phyloP scores from a whole-genome alignment of 1,140 invertebrate genomes.

The Chrysopa pallens region DNA sequence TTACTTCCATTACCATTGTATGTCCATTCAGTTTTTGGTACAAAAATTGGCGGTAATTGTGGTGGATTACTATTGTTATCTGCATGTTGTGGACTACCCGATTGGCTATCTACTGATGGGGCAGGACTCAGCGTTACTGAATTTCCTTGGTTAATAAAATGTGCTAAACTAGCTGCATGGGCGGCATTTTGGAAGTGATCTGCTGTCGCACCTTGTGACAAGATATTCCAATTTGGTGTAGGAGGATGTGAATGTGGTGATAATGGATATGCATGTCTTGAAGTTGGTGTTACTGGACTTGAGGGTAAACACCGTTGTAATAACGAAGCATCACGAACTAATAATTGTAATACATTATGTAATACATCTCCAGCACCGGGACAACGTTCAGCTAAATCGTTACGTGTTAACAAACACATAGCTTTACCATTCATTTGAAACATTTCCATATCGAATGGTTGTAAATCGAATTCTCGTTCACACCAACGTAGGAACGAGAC shows the following conservation, averaged over 20 bases:
- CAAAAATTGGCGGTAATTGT: conserved; percentile 11
- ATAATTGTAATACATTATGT: conserved; percentile 79
- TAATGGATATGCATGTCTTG: conserved; percentile 51
- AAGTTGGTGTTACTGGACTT: conserved; percentile 68
- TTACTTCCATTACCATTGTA: conserved; percentile 35
- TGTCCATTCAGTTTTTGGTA: conserved; percentile 10
- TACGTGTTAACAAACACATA: conserved; percentile 72
- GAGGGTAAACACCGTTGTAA: conserved; percentile 57
- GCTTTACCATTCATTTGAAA: conserved; percentile 98
- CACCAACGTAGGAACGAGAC: conserved; percentile 77
- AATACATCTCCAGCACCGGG: conserved; percentile 83
- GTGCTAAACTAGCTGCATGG: conserved; percentile 40
- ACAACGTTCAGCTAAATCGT: conserved; percentile 75
- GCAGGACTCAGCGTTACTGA: conserved; percentile 80
- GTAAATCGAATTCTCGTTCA: conserved; percentile 81
- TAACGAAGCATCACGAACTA: conserved; percentile 61
- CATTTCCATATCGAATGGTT: conserved; percentile 78
- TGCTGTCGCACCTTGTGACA: conserved; percentile 35
- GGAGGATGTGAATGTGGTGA: conserved; percentile 60
- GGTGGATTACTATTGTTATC: conserved; percentile 15
- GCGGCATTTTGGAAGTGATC: conserved; percentile 34
- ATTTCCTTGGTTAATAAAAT: conserved; percentile 46
- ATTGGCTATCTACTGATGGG: conserved; percentile 72
- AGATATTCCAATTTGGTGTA: conserved; percentile 53
- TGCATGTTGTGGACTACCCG: conserved; percentile 59